Conservation (phyloP, 2,113 vertebrate species). For the Empidonax traillii region DNA sequence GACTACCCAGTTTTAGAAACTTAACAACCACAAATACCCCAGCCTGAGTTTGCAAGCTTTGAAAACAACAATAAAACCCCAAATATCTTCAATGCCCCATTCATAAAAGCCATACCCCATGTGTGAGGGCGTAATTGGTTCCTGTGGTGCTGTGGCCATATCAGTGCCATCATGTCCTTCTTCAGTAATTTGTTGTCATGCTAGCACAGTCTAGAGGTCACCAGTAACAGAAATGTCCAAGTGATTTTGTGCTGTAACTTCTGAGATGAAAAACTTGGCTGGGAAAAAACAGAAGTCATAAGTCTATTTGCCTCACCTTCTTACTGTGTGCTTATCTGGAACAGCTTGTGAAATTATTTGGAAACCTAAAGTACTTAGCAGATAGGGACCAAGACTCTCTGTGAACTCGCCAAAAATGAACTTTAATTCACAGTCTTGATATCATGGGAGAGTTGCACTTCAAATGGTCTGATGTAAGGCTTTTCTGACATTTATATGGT, state of each 20-base stretch:
- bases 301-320: constrained; percentile 57
- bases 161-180: background rate
- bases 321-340: constrained; percentile 45
- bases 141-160: background rate
- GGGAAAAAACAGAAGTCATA: constrained; percentile 9
- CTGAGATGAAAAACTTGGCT: constrained; percentile 5
- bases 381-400: background rate
- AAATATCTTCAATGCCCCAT: background rate
- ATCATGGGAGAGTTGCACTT: background rate
- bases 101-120: background rate
- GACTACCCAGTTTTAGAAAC: background rate
- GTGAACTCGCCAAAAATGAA: background rate
- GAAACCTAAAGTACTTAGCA: constrained; percentile 23
- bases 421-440: background rate
- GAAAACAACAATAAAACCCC: background rate
- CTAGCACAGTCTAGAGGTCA: background rate
- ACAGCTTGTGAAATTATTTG: constrained; percentile 48
- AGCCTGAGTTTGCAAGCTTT: background rate
- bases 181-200: accelerated
- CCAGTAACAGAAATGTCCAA: background rate
- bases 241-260: constrained; percentile 37
- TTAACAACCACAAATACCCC: background rate
- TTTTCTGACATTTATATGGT: background rate
- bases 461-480: background rate
- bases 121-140: background rate